Evolutionary conservation across 2,113 vertebrate genomes (phyloP).

Genomic region (Epinephelus moara): DNA sequence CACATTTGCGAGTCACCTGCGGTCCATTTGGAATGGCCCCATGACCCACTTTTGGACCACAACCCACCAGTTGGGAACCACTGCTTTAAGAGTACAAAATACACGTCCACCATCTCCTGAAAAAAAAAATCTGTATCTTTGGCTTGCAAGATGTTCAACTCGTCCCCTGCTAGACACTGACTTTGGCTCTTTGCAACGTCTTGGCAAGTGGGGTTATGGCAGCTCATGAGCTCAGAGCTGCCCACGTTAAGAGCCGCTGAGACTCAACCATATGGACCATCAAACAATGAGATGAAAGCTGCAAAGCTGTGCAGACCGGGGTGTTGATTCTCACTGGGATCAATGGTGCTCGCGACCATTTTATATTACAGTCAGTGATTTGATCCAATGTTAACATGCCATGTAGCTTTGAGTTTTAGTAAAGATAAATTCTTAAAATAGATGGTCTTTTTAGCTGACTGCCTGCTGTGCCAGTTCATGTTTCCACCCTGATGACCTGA

Average conservation of each 20-base stretch:
- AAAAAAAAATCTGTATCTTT: not conserved
- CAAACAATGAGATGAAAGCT: conserved; percentile 20
- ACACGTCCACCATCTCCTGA: not conserved
- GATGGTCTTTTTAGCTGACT: conserved; percentile 1
- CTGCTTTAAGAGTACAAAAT: too few species aligned
- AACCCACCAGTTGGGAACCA: too few species aligned
- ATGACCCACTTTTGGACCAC: too few species aligned
- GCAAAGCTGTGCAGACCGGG: not conserved
- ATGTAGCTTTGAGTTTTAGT: not conserved
- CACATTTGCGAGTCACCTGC: too few species aligned
- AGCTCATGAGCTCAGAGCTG: conserved; percentile 10
- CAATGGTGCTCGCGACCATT: not conserved
- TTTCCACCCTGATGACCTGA: conserved; percentile 1
- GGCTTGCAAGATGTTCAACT: not conserved
- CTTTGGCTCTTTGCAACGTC: conserved; percentile 9
- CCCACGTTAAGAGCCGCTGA: conserved; percentile 5
- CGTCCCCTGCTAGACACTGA: not conserved
- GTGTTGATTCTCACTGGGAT: conserved; percentile 19
- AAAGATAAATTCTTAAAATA: not conserved
- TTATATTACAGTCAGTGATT: not conserved
- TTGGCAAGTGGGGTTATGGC: conserved; percentile 12
- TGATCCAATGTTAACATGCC: not conserved
- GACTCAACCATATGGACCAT: conserved; percentile 30
- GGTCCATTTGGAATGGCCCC: too few species aligned
- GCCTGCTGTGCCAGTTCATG: not conserved